Base-by-base conservation (phyloP, 2,797 vertebrate species). In the Lindbergichthys nudifrons region DNA sequence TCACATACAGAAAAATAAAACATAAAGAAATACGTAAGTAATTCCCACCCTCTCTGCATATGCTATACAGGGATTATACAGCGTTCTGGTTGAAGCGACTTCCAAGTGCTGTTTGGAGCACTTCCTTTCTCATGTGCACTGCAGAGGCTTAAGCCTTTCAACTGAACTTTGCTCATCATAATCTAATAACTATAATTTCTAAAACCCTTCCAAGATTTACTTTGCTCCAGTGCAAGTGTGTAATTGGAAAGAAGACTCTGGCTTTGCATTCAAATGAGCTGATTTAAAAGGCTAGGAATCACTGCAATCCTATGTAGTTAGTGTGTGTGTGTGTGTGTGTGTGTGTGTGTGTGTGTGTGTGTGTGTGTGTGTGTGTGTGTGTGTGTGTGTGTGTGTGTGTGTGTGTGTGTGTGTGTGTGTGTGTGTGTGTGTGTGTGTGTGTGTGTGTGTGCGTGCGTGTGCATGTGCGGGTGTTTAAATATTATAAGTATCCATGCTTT, bases 111-210 rank as follows among this genome's bases (percentile, higher is more conserved):
- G 75, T 47, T 70, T 59, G 76, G 70, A 81, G 81, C 66, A 62
- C 80, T 76, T 80, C 73, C 36, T 69, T 71, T 80, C 80, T 84
- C 81, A 47, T 69, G 74, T 72, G 70, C 85, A 68, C 81, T 82
- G 81, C 77, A 61, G 67, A 84, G 70, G 83, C 75, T 85, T 89
- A 89, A 90, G 75, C 79, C 73, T 83, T 85, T 89, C 82, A 72
- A 60, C 84, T 74, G 81, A 90, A 92, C 87, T 90, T 80, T 89
- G 78, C 83, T 88, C 79, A 48, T 83, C 77, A 84, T 87, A 90
- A 90, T 88, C 87, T 89, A 89, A 91, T 91, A 88, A 92, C 87
- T 88, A 70, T 87, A 87, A 90, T 90, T 90, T 90, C 82, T 79
- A 78, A 90, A 85, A 73, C 67, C 84, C 70, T 84, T 66, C 76